These are phyloP conservation scores for Rhineura floridana DNA, from an alignment of 2,113 vertebrate genomes.

Conservation along the genomic window DNA sequence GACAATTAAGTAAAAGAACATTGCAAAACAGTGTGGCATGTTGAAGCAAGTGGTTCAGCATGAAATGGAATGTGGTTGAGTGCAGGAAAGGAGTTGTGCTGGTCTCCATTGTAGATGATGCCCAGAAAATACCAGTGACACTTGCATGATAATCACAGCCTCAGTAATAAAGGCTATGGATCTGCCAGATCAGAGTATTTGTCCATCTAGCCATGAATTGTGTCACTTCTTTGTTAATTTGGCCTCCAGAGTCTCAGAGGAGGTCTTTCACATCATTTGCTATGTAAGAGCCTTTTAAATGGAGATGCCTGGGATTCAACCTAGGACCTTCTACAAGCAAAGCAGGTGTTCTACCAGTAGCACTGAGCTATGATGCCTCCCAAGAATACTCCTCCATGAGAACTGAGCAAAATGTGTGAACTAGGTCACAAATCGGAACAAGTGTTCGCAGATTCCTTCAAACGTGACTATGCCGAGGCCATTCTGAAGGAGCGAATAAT, in stretches of 20 bases:
- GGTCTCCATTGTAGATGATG: not conserved
- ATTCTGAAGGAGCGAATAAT: conserved; percentile 3
- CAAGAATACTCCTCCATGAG: no score
- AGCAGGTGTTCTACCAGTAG: no score
- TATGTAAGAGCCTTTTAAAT: no score
- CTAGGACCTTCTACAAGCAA: no score
- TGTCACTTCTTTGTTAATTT: not conserved
- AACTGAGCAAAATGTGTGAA: not conserved
- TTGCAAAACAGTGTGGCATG: not conserved
- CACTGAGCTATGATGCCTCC: no score
- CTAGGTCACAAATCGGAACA: not conserved
- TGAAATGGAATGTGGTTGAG: conserved; percentile 9
- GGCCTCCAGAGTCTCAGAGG: no score
- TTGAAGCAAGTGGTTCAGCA: not conserved
- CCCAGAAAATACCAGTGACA: not conserved
- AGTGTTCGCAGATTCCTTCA: not conserved
- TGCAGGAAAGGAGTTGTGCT: not conserved
- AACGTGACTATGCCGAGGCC: not conserved
- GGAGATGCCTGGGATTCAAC: no score
- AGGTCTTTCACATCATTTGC: no score
- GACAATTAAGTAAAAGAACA: not conserved
- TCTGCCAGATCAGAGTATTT: not conserved
- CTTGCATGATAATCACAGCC: not conserved
- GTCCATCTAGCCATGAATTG: not conserved
- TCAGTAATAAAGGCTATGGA: not conserved